Conservation (phyloP, 2,888 invertebrate genomes). For the Agelastica alni region DNA sequence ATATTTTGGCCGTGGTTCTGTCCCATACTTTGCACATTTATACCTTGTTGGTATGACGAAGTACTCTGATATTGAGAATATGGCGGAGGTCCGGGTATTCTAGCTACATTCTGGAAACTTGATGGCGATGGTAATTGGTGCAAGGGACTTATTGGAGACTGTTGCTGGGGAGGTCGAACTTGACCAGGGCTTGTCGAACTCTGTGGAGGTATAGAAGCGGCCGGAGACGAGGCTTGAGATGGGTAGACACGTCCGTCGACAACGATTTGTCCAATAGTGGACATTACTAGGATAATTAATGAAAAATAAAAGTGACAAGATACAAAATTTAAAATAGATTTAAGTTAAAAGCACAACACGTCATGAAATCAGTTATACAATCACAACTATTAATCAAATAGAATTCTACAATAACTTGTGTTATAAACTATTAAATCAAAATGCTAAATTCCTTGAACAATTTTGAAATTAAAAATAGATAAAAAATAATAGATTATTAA, state of each 20-base stretch:
- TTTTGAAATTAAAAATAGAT: no score
- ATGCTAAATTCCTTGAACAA: no score
- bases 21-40: slow-evolving; percentile 45
- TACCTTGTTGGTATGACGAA: slow-evolving; percentile 36
- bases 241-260: slow-evolving; percentile 83
- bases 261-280: slow-evolving; percentile 78
- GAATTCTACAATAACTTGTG: no score
- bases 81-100: slow-evolving; percentile 35
- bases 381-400: no score
- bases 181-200: slow-evolving; percentile 50
- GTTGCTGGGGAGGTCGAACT: slow-evolving; percentile 54
- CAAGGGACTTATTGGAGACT: slow-evolving; percentile 45
- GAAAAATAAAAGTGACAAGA: slow-evolving; percentile 3
- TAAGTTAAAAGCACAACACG: no score
- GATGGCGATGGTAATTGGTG: slow-evolving; percentile 42
- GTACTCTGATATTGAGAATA: slow-evolving; percentile 33
- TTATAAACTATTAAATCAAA: no score
- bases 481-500: no score
- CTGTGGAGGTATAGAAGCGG: slow-evolving; percentile 34
- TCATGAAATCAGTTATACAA: no score
- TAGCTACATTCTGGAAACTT: slow-evolving; percentile 32
- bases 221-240: slow-evolving; percentile 57
- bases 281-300: slow-evolving; percentile 64
- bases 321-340: neutral
- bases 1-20: slow-evolving; percentile 29